Evolutionary conservation across 2,797 vertebrate species (phyloP), one percentile per base, ranked within the genome.

Genomic region (Hirundo rustica): DNA sequence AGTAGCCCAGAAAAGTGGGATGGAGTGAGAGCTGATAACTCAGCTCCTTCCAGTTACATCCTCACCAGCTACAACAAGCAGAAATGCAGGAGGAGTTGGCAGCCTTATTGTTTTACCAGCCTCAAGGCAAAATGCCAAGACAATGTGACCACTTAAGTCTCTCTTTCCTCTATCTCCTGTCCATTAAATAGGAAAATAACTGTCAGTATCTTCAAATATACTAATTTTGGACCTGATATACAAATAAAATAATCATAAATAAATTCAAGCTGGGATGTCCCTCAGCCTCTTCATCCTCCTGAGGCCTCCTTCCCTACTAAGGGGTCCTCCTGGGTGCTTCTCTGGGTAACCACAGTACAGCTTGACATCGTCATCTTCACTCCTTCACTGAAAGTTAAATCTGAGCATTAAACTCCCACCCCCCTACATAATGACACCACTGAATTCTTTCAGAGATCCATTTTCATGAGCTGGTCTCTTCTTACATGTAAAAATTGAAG

Each of bases 381-480:
- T 14, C 13, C 22, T 75, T 75, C 29, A 53, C n/a, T 14, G 26
- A 45, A 83, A 85, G 70, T 57, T 81, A 75, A 29, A 38, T 54
- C 23, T 4, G 0, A 58, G 47, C 1, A 0, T 40, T 88, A 36
- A 80, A 61, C 21, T 54, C 30, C 42, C 42, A 38, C 58, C 88
- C 0, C 0, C 38, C 36, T 26, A 32, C 1, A 1, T 62, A 89
- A 93, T 42, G 51, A 92, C 32, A 70, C 18, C 18, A 48, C 6
- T n/a, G 42, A 84, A 51, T 50, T 83, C 68, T 55, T 92, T 58
- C 70, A 83, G 68, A 88, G 76, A 93, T 88, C 36, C 50, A 85
- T 93, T 96, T 93, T 93, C 58, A 75, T 81, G 54, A 86, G 36
- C 55, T 58, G 17, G 13, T 48, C 29, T 91, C 44, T 80, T 55